Base-by-base conservation (phyloP, 2,113 vertebrate species). In the Aleadryas rufinucha region DNA sequence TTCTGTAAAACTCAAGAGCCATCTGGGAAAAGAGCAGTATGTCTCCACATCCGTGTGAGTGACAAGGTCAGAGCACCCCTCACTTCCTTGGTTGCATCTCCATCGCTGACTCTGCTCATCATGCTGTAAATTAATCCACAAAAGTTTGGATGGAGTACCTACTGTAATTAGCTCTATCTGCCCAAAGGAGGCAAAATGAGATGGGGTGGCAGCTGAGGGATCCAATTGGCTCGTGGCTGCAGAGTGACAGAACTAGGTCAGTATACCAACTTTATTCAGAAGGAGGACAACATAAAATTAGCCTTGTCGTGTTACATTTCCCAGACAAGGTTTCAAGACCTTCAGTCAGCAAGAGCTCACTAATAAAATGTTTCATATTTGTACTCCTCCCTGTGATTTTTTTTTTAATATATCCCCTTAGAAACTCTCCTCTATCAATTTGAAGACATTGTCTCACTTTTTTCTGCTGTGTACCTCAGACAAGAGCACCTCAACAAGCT, bases 61-160 rank as follows among this genome's bases (percentile, higher is more conserved):
- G 97, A 98, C 97, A 97, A 97, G 97, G 97, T 97, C 96, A 96
- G 77, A 94, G 86, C 95, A 90, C 42, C 91, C 66, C 93, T 95
- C 79, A 77, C 85, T 94, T 88, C 50, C 64, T 93, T 92, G 78
- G 80, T 88, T 97, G 72, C 91, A 87, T 91, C 95, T 96, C 92
- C 94, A 93, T 92, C 92, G 84, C 93, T 64, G 71, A 91, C 71
- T 92, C 81, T 91, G 86, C 37, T 97, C 96, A 97, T 96, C 96
- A 96, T 81, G 96, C 70, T 85, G 79, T 97, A 97, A 97, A 98
- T 97, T 94, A 96, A 96, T 92, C 84, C n/a, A 20, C 89, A 91
- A 95, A 96, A 97, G 90, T 97, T 94, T 92, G 96, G 94, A 97
- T 70, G 71, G 69, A 74, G 79, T 89, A 96, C 94, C 95, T 94